Evolutionary conservation across 2,113 vertebrate genomes (phyloP), one percentile per base, ranked within the genome.

Genomic region (Arizona elegans): DNA sequence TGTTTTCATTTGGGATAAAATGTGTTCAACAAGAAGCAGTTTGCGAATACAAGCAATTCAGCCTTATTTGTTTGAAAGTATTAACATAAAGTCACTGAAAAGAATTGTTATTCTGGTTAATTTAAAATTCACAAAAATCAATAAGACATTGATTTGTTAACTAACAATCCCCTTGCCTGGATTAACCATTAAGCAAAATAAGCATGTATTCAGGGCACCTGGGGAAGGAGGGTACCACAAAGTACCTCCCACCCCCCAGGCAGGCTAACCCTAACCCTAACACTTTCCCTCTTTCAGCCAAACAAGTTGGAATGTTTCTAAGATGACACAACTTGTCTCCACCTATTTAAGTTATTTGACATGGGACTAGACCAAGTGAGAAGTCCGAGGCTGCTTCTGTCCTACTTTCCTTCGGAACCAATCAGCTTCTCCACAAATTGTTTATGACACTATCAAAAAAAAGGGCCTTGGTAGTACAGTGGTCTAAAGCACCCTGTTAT

Each of bases 41-140:
- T 91, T 70, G 54, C 13, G 12, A 93, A 88, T 81, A 29, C 52
- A 88, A 93, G 93, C 33, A 70, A 88, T 38, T 70, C 43, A 88
- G 21, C 93, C 52, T 26, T 92, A 81, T 91, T 54, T 75, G 13
- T 38, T n/a, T 58, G 11, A 55, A 86, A 58, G 70, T 89, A 85
- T 90, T 88, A 92, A 92, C 33, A 21, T 52, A 87, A 65, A 91
- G 23, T 5, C 29, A 62, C 38, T 15, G 29, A 92, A 58, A 23
- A 11, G 50, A 55, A 24, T 33, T 88, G 52, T 24, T 88, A 47
- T 29, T n/a, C 59, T 47, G 59, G 50, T 33, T 92, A 88, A 92
- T 92, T 92, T 92, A 88, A n/a, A 62, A 75, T 55, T 92, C 91
- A 75, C 38, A 24, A 70, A 70, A 92, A 92, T 75, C 86, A 92